Evolutionary conservation across 2,113 vertebrate genomes (phyloP).

Genomic region (Labeo rohita): DNA sequence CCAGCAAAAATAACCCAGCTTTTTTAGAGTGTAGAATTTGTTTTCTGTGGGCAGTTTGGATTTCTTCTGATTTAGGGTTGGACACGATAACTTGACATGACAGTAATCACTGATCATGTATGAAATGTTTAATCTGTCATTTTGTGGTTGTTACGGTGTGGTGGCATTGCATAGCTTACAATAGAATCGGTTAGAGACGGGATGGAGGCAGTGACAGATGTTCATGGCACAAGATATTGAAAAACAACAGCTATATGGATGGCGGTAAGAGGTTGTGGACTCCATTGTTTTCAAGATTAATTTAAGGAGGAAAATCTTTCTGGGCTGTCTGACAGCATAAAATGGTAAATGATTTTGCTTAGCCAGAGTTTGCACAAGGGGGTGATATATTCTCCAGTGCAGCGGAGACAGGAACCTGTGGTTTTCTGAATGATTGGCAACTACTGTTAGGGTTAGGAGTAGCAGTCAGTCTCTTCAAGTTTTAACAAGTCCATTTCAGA

Average conservation of each 20-base stretch:
- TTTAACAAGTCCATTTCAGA: slow-evolving; percentile 70
- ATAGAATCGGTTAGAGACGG: background rate
- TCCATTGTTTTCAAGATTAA: background rate
- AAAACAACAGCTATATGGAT: background rate
- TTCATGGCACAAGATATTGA: background rate
- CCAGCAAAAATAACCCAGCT: too few relatives aligned
- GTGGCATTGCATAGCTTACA: background rate
- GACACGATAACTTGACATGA: too few relatives aligned
- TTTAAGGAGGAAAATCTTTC: slow-evolving; percentile 1
- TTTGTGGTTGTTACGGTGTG: background rate
- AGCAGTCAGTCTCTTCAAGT: slow-evolving; percentile 49
- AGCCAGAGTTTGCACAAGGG: slow-evolving; percentile 15
- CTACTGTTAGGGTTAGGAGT: background rate
- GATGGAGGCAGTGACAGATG: background rate
- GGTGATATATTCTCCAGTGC: background rate
- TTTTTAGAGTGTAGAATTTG: background rate
- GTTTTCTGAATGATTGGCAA: slow-evolving; percentile 17
- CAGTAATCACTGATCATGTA: too few relatives aligned
- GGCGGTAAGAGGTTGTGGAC: background rate
- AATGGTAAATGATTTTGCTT: slow-evolving; percentile 18
- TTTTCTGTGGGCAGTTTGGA: background rate
- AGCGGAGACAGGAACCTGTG: background rate
- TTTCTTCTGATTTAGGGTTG: background rate
- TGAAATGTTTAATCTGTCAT: background rate
- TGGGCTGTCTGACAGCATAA: slow-evolving; percentile 17